Base-by-base conservation (phyloP, 2,113 vertebrate species). In the Hippocampus barbouri region DNA sequence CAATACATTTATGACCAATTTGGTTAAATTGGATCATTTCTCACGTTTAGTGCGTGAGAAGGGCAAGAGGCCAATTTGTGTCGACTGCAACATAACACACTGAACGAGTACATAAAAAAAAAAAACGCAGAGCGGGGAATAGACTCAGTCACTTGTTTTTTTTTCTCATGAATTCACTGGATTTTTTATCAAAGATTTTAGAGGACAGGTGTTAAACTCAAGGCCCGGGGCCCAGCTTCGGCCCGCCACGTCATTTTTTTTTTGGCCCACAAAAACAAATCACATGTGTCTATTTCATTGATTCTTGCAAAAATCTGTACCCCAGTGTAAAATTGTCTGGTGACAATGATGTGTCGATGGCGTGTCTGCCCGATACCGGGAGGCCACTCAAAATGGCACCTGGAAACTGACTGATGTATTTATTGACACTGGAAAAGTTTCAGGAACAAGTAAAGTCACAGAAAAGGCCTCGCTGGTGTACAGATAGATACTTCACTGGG, bases 381-480 rank as follows among this genome's bases (percentile, higher is more conserved):
- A n/a, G 20, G 23, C 56, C 11, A 59, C 10, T 27, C 56, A 59
- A 59, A 59, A 59, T 27, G 5, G 11, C 27, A 27, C 23, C 23
- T 2, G 49, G 49, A 18, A 5, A 59, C 16, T 9, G 1, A 5
- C 8, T 54, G 7, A 11, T 4, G 30, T 30, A 30, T 4, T 30
- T 59, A 14, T 15, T 27, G 23, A 12, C n/a, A 59, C 27, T 59
- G 25, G 56, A 27, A 30, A 25, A 27, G 23, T 12, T 30, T 59
- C 57, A 59, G 16, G 27, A 14, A 59, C 12, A 6, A 59, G 57
- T 27, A 57, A 21, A 54, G 56, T 25, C 23, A 57, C 11, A 12
- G 10, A 57, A 27, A 59, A 27, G 38, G 1, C 38, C 47, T 72
- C 69, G 72, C 67, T 64, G 65, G 53, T 45, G 75, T 75, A 68